These are phyloP conservation scores for Muscicapa adusta DNA, from an alignment of 2,113 vertebrate species.

Conservation along the genomic window DNA sequence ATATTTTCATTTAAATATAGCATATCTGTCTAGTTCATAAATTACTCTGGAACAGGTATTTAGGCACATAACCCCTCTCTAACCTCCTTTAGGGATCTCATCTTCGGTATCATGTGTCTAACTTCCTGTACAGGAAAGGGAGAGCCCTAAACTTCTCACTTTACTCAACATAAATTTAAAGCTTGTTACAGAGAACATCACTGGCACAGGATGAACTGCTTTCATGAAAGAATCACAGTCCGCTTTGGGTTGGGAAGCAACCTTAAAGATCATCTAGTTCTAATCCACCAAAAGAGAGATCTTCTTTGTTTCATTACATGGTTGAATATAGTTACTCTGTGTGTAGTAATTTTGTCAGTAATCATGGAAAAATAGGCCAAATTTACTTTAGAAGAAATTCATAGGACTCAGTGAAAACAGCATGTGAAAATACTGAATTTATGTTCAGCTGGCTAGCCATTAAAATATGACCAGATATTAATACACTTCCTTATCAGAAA, in stretches of 20 bases:
- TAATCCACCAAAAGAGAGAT: not conserved
- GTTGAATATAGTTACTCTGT: not conserved
- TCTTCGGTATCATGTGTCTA: not conserved
- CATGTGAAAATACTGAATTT: not conserved
- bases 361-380: not conserved
- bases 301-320: not conserved
- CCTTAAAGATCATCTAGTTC: not conserved
- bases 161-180: constrained; percentile 22
- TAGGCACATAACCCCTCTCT: not conserved
- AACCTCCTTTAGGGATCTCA: constrained; percentile 30
- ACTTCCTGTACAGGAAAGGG: constrained; percentile 21
- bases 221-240: not conserved
- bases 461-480: not conserved
- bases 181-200: not conserved
- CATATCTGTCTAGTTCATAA: not conserved
- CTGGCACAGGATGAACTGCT: not conserved
- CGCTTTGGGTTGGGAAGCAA: not conserved
- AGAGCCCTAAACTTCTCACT: constrained; percentile 3
- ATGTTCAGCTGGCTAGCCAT: not conserved
- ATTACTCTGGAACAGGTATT: not conserved
- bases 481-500: not conserved
- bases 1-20: constrained; percentile 6
- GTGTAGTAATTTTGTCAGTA: not conserved
- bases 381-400: not conserved
- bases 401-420: not conserved